A percentile compares a stretch with the other conserved stretches of the same genome.
phyloP scores from a whole-genome alignment of 2,888 invertebrate genomes.

The Erynnis tages region DNA sequence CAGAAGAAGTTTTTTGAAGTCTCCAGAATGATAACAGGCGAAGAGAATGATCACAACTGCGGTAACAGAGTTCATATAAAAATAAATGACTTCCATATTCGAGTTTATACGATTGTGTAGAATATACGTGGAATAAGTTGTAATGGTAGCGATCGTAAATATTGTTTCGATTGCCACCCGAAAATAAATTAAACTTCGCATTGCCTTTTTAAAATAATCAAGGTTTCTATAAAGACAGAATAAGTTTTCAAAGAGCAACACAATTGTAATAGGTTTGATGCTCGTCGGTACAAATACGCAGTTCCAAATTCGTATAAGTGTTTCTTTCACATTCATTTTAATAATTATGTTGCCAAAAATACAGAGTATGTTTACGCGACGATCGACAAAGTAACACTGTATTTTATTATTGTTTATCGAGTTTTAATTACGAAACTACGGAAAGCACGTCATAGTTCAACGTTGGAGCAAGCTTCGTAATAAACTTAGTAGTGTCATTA shows the following conservation, averaged over 20 bases:
- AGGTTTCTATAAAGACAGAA: slow-evolving; percentile 19
- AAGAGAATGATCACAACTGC: slow-evolving; percentile 4
- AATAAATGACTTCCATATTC: background rate
- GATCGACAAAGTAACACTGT: background rate
- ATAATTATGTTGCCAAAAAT: background rate
- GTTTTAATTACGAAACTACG: slow-evolving; percentile 1
- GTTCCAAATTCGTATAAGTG: slow-evolving; percentile 1
- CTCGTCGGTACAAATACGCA: slow-evolving; percentile 1
- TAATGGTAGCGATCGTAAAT: background rate
- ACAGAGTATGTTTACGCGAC: background rate
- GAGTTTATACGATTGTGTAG: background rate
- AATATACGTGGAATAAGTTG: background rate
- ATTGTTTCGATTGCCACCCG: background rate
- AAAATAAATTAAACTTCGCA: background rate
- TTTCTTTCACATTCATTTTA: slow-evolving; percentile 11
- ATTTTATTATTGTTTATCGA: background rate
- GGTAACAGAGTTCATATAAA: slow-evolving; percentile 3
- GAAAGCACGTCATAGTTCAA: background rate
- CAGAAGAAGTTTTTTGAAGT: background rate
- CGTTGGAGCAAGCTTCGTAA: slow-evolving; percentile 11
- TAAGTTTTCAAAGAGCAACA: slow-evolving; percentile 12
- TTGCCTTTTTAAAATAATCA: slow-evolving; percentile 5
- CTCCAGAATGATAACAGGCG: background rate
- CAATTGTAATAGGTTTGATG: slow-evolving; percentile 7
- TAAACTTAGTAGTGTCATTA: slow-evolving; percentile 27